A percentile compares a stretch with the other conserved stretches of the same genome.
Evolutionary conservation across 2,888 invertebrate genomes (phyloP).

Genomic region (Ochlodes sylvanus): DNA sequence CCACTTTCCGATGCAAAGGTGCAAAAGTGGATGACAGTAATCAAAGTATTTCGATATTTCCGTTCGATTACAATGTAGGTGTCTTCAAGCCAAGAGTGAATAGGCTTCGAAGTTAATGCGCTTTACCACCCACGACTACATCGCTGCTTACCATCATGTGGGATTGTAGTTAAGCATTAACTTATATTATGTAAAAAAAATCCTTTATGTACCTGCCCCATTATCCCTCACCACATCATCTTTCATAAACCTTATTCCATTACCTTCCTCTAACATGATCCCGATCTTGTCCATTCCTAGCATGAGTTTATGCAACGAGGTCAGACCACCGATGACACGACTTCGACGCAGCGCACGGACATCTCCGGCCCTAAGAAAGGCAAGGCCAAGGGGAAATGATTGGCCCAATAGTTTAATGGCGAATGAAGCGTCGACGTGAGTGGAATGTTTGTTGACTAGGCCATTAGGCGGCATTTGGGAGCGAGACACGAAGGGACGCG

Average conservation of each 20-base stretch:
- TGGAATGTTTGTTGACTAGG: not conserved
- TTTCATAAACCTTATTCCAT: not conserved
- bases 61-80: no score
- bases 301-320: constrained; percentile 15
- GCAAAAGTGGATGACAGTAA: no score
- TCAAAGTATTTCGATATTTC: no score
- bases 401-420: constrained; percentile 3
- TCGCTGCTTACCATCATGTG: no score
- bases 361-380: constrained; percentile 17
- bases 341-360: constrained; percentile 23
- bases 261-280: not conserved
- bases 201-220: no score
- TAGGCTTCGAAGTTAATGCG: no score
- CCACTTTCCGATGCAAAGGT: no score
- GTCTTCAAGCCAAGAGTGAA: no score
- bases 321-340: constrained; percentile 14
- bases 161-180: no score
- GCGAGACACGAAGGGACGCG: not conserved
- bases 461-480: not conserved
- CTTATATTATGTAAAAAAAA: no score
- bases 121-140: no score
- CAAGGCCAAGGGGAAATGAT: constrained; percentile 44
- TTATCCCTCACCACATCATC: not conserved
- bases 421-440: constrained; percentile 10
- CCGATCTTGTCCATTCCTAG: constrained; percentile 14